Evolutionary conservation across 2,113 vertebrate species (phyloP), one percentile per base, ranked within the genome.

Genomic region (Morone chrysops): DNA sequence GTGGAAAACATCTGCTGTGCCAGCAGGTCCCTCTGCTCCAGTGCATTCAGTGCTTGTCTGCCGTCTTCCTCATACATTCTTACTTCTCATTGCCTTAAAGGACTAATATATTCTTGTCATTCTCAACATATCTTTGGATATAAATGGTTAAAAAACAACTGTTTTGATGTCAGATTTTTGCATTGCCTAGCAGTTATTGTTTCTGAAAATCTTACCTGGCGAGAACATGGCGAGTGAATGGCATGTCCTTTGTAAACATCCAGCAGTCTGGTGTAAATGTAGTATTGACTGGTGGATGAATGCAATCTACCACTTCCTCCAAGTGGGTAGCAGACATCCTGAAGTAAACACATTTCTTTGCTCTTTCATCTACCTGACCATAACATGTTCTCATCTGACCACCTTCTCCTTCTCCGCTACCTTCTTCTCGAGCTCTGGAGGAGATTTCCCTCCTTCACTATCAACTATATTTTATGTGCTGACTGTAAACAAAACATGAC

Each of bases 1-100:
- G 4, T 73, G 36, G 17, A 18, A 70, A 79, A 66, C 70, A 75
- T 75, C 75, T 83, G 71, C 61, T 61, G 70, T 61, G 59, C 60
- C 76, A 72, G 48, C 80, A 54, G 60, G 45, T 43, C 40, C 66
- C 66, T 51, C 36, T 65, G 41, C 66, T 43, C 50, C 22, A 38
- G 51, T 48, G 43, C 40, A 20, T 20, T 74, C 65, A 3, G 63
- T 22, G 48, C 41, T 22, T 25, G 43, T 48, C 31, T 51, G 2
- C 45, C 18, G 8, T 50, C 45, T 62, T 57, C 31, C 50, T 77
- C 10, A 0, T 48, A 41, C 65, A 66, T 61, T 61, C 41, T 11
- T 73, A 38, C 9, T 8, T 45, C 48, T 63, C 41, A 31, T 38
- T 38, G 31, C 40, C 40, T 10, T 63, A 18, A 57, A 43, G 16